These are phyloP conservation scores for Sprattus sprattus DNA, from an alignment of 2,113 vertebrate genomes.

Conservation along the genomic window DNA sequence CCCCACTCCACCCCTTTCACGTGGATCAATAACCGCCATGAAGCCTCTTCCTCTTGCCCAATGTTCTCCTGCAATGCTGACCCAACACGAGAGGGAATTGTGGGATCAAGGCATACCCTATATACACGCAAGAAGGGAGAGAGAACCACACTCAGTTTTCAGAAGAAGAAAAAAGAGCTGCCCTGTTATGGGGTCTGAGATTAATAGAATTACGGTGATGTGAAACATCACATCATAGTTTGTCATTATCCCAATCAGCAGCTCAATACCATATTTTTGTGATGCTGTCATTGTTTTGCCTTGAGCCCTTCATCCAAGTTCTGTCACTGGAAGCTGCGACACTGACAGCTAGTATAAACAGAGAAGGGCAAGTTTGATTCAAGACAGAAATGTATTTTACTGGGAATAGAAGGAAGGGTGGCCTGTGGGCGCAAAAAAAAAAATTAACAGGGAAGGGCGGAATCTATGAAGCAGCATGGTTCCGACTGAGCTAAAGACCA, in stretches of 20 bases:
- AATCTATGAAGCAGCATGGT: too few relatives aligned
- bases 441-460: too few relatives aligned
- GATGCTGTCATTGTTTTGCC: too few relatives aligned
- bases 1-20: background rate
- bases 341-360: too few relatives aligned
- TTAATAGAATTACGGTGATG: background rate
- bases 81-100: constrained; percentile 28
- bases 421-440: too few relatives aligned
- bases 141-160: background rate
- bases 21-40: background rate
- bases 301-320: background rate
- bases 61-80: background rate
- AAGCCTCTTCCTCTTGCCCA: background rate
- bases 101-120: constrained; percentile 22
- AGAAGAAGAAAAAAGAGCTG: background rate
- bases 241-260: background rate
- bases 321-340: background rate
- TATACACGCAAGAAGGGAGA: background rate
- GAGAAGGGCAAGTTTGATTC: background rate
- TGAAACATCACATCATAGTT: background rate
- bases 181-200: background rate
- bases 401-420: too few relatives aligned
- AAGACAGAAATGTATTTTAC: background rate
- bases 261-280: background rate
- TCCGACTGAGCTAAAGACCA: too few relatives aligned